Conservation (phyloP, 2,797 vertebrate species). For the Syngnathus rostellatus region DNA sequence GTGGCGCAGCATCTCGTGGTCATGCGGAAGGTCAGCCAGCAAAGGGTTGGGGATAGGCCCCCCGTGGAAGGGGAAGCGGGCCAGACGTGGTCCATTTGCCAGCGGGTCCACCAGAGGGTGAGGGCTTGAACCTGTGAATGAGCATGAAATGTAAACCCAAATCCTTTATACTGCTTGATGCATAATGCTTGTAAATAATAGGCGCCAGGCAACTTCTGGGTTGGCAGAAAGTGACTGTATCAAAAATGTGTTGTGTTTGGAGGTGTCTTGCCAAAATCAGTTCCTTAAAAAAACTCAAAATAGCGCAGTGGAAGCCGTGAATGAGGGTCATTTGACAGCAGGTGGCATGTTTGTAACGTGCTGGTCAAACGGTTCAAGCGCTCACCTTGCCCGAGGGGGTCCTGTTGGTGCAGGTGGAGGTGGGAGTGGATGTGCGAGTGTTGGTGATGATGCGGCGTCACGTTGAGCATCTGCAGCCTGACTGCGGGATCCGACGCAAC, state of each 20-base stretch:
- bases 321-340: neutral
- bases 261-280: too few relatives aligned
- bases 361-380: neutral
- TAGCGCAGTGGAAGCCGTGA: too few relatives aligned
- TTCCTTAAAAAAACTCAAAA: too few relatives aligned
- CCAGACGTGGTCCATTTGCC: conserved; percentile 85
- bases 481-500: conserved; percentile 84
- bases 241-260: too few relatives aligned
- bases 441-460: conserved; percentile 97
- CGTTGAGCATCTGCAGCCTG: conserved; percentile 97
- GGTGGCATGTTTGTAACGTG: too few relatives aligned
- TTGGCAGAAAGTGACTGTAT: too few relatives aligned
- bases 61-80: conserved; percentile 89
- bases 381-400: conserved; percentile 93
- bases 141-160: neutral
- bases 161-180: too few relatives aligned
- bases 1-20: conserved; percentile 97
- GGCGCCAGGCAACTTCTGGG: too few relatives aligned
- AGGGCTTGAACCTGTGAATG: conserved; percentile 75
- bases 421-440: conserved; percentile 99
- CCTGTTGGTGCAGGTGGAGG: conserved; percentile 97
- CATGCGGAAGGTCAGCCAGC: conserved; percentile 88
- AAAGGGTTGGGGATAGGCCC: conserved; percentile 88
- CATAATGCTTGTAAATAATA: too few relatives aligned
- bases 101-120: conserved; percentile 84